Evolutionary conservation across 2,888 invertebrate species (phyloP), one percentile per base, ranked within the genome.

Genomic region (Rhamphomyia laevipes): DNA sequence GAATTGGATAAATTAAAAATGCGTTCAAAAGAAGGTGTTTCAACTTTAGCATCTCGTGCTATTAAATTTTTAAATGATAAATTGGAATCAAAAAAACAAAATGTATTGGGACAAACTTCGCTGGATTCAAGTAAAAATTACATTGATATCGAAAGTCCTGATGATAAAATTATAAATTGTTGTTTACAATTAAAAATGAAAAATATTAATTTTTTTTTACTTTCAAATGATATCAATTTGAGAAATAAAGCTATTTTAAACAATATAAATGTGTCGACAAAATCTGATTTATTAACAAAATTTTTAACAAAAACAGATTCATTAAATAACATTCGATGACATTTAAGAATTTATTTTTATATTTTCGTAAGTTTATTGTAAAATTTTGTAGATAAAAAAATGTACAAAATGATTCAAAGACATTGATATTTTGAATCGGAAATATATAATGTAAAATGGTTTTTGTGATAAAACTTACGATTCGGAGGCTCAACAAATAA

Each of bases 91-190:
- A 51, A 51, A 11, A 35, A 57, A 0, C 16, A 48, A 21, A 47
- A 56, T 16, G 54, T 65, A 38, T 12, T 53, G 72, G 76, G 73
- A 12, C 76, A 77, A 66, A 72, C 70, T 15, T 70, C 73, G 2
- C 46, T 62, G 6, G 74, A 74, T 53, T 73, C 73, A 44, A 59
- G 65, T 1, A 55, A 65, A 3, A 68, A 71, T 57, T 55, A 67
- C 31, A 62, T 72, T 23, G 56, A 67, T 5, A 67, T 73, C 2
- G 63, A 61, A 47, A 67, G 62, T 48, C 64, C 71, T 1, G 77
- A 77, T 55, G 76, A 77, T 58, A 72, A 73, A 56, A 75, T 77
- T 42, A 57, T 77, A 7, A 70, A 73, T 52, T 73, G 74, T 53
- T 75, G 75, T 51, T 51, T 76, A 16, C 75, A 76, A 62, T 63